Evolutionary conservation across 1,140 invertebrate genomes (phyloP), one percentile per base, ranked within the genome.

Genomic region (Sitodiplosis mosellana): DNA sequence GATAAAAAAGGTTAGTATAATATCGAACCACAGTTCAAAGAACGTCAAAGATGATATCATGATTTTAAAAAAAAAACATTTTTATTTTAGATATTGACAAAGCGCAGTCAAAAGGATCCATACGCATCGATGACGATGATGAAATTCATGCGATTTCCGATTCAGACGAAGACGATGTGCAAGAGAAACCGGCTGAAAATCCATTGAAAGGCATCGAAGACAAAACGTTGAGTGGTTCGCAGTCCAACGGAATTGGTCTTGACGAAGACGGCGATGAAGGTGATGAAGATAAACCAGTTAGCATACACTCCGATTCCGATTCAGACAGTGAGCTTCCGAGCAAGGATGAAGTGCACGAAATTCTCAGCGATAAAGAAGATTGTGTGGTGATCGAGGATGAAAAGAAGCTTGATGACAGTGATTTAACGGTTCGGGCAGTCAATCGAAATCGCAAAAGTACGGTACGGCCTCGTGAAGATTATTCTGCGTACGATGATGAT

Each of bases 341-440:
- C 10, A 33, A 45, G 6, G 47, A 50, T 37, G 49, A 50, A 42
- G 49, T 50, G 12, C 44, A 52, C 33, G 52, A 55, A 51, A 49
- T 49, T 17, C 51, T 48, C 33, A 41, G 48, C 17, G 20, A 15
- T n/a, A 42, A 37, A 19, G 67, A 76, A 52, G 74, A 73, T 47
- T 72, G 77, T 54, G 68, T 72, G 37, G 69, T 71, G 17, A 74
- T 77, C 52, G 71, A 70, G 37, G 75, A 75, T 53, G 79, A 81
- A 51, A 68, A 68, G 12, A 47, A 47, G n/a, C 11, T 17, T 44
- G 72, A 72, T 15, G 78, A 80, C 54, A 70, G 77, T 49, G 74
- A 78, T 54, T 68, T 77, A 14, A 59, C 76, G 19, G 73, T 73
- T 7, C 60, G 0, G 60, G 59, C 41, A 57, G 64, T 1, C 59